Evolutionary conservation across 1,140 invertebrate species (phyloP), one percentile per base, ranked within the genome.

Genomic region (Teleopsis dalmanni): DNA sequence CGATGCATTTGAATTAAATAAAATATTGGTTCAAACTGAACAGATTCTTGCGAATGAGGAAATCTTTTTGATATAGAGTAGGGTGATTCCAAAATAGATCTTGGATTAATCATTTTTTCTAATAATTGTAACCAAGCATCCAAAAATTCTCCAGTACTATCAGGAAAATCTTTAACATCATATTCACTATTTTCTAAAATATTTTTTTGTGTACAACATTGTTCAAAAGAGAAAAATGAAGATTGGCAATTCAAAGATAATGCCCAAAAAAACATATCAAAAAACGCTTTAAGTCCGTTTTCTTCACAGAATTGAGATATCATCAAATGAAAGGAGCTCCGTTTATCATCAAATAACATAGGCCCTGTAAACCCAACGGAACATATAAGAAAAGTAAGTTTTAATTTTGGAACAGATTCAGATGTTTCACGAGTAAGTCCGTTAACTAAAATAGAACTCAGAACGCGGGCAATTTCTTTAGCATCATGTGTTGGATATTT

Each of bases 301-400:
- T 81, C 75, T 2, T 79, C 74, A 2, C 88, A 78, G 64, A 94
- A 94, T 56, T 89, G 88, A 51, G 89, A 85, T 11, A 94, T 74
- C 87, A 94, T 92, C 5, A 93, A 65, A 70, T 93, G 88, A 68
- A 90, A 94, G 1, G 88, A 87, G 66, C 83, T 82, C 48, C 88
- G 83, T 70, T 90, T 88, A 56, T 94, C 89, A 61, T 94, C 91
- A 68, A 94, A 93, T 3, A 94, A 68, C 82, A 93, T 87, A 0
- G 88, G 87, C 5, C 87, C 85, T 0, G 88, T 89, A 62, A 94
- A 93, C 7, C 88, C 87, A 41, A 91, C 83, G 11, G 87, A 89
- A 63, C 89, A 93, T 41, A 92, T 90, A 29, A 91, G 76, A 63
- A 91, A 92, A 13, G 89, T 92, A 5, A 92, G 70, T 57, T 86